Percentiles rank a stretch among this genome's conserved stretches.
Evolutionary conservation across 2,888 invertebrate genomes (phyloP).

Genomic region (Heliconius ethilla): DNA sequence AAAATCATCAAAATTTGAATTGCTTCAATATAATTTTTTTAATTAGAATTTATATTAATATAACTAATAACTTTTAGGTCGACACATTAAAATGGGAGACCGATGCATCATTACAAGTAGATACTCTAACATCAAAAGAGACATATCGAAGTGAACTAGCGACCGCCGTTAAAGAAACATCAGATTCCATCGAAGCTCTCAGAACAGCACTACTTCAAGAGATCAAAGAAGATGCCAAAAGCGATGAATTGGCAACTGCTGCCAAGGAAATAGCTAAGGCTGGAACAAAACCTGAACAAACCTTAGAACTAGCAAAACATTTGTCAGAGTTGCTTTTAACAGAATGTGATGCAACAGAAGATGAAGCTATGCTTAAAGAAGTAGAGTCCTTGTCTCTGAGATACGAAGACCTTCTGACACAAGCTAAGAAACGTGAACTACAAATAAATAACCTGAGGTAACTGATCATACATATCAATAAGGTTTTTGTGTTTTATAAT

Average conservation of each 20-base stretch:
- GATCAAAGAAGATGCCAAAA: conserved; percentile 76
- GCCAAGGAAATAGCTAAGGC: conserved; percentile 88
- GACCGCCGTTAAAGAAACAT: conserved; percentile 87
- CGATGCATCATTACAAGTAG: conserved; percentile 90
- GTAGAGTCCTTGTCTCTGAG: conserved; percentile 85
- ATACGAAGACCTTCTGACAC: conserved; percentile 86
- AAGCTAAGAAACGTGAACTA: conserved; percentile 88
- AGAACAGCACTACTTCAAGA: conserved; percentile 78
- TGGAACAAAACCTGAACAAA: conserved; percentile 89
- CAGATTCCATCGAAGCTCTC: conserved; percentile 84
- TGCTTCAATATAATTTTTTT: not conserved
- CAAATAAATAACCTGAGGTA: conserved; percentile 90
- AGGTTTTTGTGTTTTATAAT: conserved; percentile 42
- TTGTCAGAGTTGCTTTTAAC: conserved; percentile 87
- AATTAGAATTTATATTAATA: not conserved
- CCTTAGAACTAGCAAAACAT: conserved; percentile 90
- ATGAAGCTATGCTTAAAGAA: conserved; percentile 85
- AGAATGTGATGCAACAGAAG: conserved; percentile 86
- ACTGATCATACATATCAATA: conserved; percentile 51
- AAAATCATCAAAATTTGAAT: not conserved
- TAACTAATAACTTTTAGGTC: conserved; percentile 78
- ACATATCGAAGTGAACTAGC: conserved; percentile 90
- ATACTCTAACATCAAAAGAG: conserved; percentile 91
- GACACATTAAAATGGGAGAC: conserved; percentile 89
- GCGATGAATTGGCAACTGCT: conserved; percentile 83